Percentiles rank a stretch among this genome's conserved stretches.
Conservation (phyloP, 2,888 invertebrate genomes). For the Polia nebulosa region DNA sequence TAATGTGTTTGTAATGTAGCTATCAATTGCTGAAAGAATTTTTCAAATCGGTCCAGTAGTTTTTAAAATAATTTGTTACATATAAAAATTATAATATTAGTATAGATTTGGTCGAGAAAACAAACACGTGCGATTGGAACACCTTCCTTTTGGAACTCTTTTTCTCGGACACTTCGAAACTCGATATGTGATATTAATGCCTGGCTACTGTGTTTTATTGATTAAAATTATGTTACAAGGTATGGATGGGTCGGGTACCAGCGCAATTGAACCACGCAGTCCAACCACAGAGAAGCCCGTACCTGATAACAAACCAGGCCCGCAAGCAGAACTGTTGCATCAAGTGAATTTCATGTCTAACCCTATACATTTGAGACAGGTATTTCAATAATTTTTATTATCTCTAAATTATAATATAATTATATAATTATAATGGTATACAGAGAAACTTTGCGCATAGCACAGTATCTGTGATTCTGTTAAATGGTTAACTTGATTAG, state of each 20-base stretch:
- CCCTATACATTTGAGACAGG: slow-evolving; percentile 86
- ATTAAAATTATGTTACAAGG: slow-evolving; percentile 53
- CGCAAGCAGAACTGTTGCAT: slow-evolving; percentile 82
- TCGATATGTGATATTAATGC: background rate
- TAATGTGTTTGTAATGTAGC: too few species aligned
- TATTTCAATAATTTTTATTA: slow-evolving; percentile 32
- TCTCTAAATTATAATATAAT: too few species aligned
- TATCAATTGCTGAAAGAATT: too few species aligned
- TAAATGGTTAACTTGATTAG: too few species aligned
- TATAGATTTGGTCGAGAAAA: too few species aligned
- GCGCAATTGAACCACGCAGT: slow-evolving; percentile 65
- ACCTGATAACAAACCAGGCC: slow-evolving; percentile 65
- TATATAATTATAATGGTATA: background rate
- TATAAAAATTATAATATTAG: too few species aligned
- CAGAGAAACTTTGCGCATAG: too few species aligned
- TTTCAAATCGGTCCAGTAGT: too few species aligned
- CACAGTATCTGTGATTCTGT: too few species aligned
- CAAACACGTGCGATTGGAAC: too few species aligned
- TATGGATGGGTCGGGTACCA: slow-evolving; percentile 65
- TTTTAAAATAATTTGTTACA: too few species aligned
- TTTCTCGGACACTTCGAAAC: background rate
- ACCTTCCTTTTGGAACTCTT: too few species aligned
- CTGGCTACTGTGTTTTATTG: background rate
- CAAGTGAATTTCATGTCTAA: slow-evolving; percentile 87
- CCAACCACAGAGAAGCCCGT: slow-evolving; percentile 68